Evolutionary conservation across 2,888 invertebrate species (phyloP), one percentile per base, ranked within the genome.

Genomic region (Leptura quadrifasciata): DNA sequence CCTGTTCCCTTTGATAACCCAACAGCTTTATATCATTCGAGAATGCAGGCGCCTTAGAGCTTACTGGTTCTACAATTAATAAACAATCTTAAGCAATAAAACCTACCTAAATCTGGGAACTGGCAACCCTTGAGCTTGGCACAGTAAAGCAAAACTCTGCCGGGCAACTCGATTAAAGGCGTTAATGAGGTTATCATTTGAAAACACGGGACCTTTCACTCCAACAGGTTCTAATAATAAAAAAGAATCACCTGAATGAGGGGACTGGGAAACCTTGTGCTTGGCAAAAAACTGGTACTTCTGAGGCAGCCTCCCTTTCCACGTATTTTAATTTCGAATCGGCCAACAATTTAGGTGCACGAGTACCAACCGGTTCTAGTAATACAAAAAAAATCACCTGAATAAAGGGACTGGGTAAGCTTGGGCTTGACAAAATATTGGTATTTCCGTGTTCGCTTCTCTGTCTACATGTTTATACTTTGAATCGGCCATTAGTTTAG

Each of bases 41-140:
- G 86, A 94, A 92, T 76, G 92, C 75, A 76, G 94, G 93, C 75
- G 92, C 91, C 89, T 93, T 93, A 82, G 91, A 91, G 81, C 93
- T 93, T 79, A 94, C 91, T 5, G 93, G 93, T 87, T 92, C 92
- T 92, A 81, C 65, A 74, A 58, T 60, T 58, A 70, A 47, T n/a
- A n/a, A 47, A 47, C 3, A 15, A 47, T 2, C n/a, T 47, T 47
- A 6, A 47, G 47, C 5, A n/a, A 72, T 31, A 31, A 63, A 58
- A 83, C 77, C 74, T 91, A 93, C 93, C 92, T 92, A 89, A 91
- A 93, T 76, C 90, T 12, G 91, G 92, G 82, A 87, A 61, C 61
- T 24, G 95, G 95, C 89, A 92, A 94, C 84, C 94, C 95, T 91
- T 95, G 95, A 81, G 95, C 94, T 88, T 94, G 94, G 88, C 95